Percentiles rank a stretch among this genome's conserved stretches.
Evolutionary conservation across 2,888 invertebrate genomes (phyloP).

Genomic region (Heliconius sara): DNA sequence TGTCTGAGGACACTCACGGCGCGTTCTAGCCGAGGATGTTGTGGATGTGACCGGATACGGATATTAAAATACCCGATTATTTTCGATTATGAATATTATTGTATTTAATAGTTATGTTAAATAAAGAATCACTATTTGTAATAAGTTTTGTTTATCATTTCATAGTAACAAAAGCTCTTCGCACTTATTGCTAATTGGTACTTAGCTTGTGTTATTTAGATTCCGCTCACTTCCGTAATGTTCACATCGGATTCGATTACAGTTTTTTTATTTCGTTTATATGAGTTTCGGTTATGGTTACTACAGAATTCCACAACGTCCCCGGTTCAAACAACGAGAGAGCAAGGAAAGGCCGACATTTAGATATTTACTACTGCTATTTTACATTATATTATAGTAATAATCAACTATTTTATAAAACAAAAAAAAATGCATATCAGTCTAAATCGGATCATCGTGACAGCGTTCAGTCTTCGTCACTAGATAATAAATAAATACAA

Average conservation of each 20-base stretch:
- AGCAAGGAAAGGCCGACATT: conserved; percentile 72
- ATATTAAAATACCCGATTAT: not conserved
- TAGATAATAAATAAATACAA: conserved; percentile 42
- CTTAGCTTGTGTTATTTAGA: not conserved
- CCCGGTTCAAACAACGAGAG: conserved; percentile 61
- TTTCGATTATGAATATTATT: not conserved
- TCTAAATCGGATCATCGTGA: conserved; percentile 53
- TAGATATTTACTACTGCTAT: conserved; percentile 35
- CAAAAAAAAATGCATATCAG: conserved; percentile 72
- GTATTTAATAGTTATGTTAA: not conserved
- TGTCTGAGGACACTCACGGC: conserved; percentile 65
- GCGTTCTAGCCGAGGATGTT: conserved; percentile 60
- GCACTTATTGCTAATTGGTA: not conserved
- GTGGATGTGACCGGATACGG: not conserved
- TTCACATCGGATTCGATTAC: not conserved
- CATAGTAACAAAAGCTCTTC: not conserved
- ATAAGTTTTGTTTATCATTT: not conserved
- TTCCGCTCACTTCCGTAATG: not conserved
- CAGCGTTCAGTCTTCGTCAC: conserved; percentile 68
- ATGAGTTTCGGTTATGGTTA: not conserved
- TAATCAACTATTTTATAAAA: conserved; percentile 64
- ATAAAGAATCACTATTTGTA: not conserved
- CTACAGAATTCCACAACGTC: not conserved
- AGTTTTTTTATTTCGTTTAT: not conserved
- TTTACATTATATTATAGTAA: conserved; percentile 33